Evolutionary conservation across 2,113 vertebrate genomes (phyloP), one percentile per base, ranked within the genome.

Genomic region (Solenodon paradoxus): DNA sequence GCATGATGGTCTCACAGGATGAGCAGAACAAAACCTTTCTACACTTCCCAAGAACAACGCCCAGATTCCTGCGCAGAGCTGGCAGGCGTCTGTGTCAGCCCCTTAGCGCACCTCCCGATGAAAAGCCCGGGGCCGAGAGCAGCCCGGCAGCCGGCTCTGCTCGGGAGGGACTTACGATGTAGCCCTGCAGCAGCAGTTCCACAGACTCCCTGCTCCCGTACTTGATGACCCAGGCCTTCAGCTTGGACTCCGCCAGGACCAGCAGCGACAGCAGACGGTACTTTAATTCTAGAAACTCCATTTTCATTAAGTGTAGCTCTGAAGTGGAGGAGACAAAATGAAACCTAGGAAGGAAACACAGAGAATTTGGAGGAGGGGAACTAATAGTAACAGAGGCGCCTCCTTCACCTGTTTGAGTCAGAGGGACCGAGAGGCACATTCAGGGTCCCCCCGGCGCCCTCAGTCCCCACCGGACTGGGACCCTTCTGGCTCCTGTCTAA

Each of bases 221-320:
- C 98, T 99, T 99, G 95, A 99, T 99, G 97, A 99, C 99, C 99
- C 99, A 99, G 0, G 99, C 99, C 97, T 99, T 99, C 81, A 99
- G 99, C 97, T 99, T 99, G 19, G 99, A 99, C 98, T 99, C 99
- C 55, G 99, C 99, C 93, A 99, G 98, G 79, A 99, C 98, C 81
- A 99, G 98, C 81, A 99, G 99, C 30, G 99, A 99, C 97, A 99
- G 99, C 75, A 99, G 98, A 78, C 99, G 99, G 96, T 99, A 99
- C 98, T 99, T 99, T 98, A 99, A 98, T 98, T 99, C 99, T 98
- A 99, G 99, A 98, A 99, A 99, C 98, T 99, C 99, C 98, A 99
- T 98, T 98, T 99, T 99, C 97, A 99, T 99, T 97, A 99, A 97
- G 98, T 99, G 99, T 93, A 99, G 98, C 63, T 99, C 98, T 89